phyloP scores from a whole-genome alignment of 2,113 vertebrate genomes.

The Lophius piscatorius region DNA sequence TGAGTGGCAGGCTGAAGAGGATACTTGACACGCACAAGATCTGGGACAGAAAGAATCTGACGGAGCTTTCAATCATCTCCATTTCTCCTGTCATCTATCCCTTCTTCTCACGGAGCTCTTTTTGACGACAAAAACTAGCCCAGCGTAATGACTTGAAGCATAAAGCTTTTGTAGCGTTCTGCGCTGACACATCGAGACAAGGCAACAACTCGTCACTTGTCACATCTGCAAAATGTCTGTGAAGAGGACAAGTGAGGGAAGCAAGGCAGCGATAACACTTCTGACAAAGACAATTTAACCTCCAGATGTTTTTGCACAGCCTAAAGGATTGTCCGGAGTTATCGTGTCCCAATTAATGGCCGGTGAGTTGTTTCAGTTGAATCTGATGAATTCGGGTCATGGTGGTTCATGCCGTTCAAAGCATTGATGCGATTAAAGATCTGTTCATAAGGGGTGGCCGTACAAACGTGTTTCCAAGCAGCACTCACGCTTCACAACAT shows the following conservation, averaged over 20 bases:
- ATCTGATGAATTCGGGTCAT: too few relatives aligned
- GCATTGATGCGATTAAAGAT: too few relatives aligned
- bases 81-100: conserved; percentile 25
- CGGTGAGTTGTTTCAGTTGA: not conserved
- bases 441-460: too few relatives aligned
- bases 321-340: not conserved
- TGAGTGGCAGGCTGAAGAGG: conserved; percentile 50
- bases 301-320: not conserved
- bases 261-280: conserved; percentile 3
- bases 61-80: conserved; percentile 56
- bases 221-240: conserved; percentile 7
- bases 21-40: conserved; percentile 33
- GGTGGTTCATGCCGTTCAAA: too few relatives aligned
- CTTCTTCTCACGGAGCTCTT: conserved; percentile 4
- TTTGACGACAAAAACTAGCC: conserved; percentile 33
- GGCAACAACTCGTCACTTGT: conserved; percentile 47
- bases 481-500: too few relatives aligned
- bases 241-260: not conserved
- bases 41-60: conserved; percentile 47
- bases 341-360: not conserved
- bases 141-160: conserved; percentile 37
- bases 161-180: conserved; percentile 21
- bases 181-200: conserved; percentile 24
- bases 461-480: too few relatives aligned
- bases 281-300: conserved; percentile 13